Conservation (phyloP, 2,888 invertebrate species). For the Dasysyrphus albostriatus region DNA sequence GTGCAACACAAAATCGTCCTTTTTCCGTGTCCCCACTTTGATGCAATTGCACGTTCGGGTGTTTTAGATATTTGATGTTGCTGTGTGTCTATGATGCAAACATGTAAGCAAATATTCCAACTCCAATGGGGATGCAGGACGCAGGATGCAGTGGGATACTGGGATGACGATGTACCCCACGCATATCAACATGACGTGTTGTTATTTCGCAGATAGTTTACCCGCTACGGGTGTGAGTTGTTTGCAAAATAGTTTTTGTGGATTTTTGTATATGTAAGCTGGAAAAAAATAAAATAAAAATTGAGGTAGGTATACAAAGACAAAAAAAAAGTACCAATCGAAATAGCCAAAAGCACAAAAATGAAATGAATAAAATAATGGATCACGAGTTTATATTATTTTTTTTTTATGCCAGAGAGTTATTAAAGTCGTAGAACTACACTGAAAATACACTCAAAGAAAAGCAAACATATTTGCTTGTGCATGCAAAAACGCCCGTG, state of each 20-base stretch:
- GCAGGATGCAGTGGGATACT: neutral
- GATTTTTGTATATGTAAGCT: conserved; percentile 9
- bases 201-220: conserved; percentile 39
- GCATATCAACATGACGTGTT: conserved; percentile 26
- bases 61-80: conserved; percentile 57
- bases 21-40: conserved; percentile 44
- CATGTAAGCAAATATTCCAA: conserved; percentile 63
- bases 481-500: too few species aligned
- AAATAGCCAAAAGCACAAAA: conserved; percentile 29
- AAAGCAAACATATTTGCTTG: too few species aligned
- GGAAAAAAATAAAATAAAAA: conserved; percentile 27
- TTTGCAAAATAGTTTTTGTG: conserved; percentile 37
- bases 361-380: conserved; percentile 63
- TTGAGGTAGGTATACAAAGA: conserved; percentile 27
- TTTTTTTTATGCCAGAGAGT: too few species aligned
- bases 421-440: too few species aligned
- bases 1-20: conserved; percentile 58
- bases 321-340: conserved; percentile 15
- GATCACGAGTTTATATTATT: conserved; percentile 37
- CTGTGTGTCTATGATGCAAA: conserved; percentile 47
- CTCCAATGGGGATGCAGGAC: conserved; percentile 18
- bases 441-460: too few species aligned
- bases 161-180: too few species aligned
- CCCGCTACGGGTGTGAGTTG: conserved; percentile 34
- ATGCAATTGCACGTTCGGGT: conserved; percentile 58